Conservation (phyloP, 2,113 vertebrate species). For the Oenanthe oenanthe region DNA sequence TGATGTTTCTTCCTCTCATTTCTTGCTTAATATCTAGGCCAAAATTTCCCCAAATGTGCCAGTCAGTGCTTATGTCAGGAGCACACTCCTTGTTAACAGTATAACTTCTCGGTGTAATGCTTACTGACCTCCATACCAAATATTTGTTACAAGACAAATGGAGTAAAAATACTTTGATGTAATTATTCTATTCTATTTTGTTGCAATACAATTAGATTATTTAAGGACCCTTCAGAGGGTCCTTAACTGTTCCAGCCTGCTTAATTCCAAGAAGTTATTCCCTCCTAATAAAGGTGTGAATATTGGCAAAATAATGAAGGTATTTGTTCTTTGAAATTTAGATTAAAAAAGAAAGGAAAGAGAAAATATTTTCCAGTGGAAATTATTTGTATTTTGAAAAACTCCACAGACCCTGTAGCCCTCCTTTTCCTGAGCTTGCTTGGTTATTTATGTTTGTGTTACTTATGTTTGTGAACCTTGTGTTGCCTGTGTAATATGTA, state of each 20-base stretch:
- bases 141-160: not conserved
- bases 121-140: not conserved
- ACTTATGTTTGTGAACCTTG: not conserved
- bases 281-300: not conserved
- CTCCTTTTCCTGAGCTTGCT: not conserved
- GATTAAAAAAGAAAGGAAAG: not conserved
- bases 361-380: not conserved
- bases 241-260: not conserved
- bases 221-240: not conserved
- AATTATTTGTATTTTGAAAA: not conserved
- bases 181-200: not conserved
- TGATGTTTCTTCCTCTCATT: not conserved
- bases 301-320: not conserved
- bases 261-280: not conserved
- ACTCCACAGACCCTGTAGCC: not conserved
- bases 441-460: not conserved
- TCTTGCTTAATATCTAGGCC: not conserved
- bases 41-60: not conserved
- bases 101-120: not conserved
- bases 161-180: not conserved
- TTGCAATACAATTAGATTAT: not conserved
- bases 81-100: accelerated
- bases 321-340: not conserved
- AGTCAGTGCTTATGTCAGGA: not conserved
- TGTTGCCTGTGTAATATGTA: not conserved